These are phyloP conservation scores for Ormia ochracea DNA, from an alignment of 2,888 invertebrate species.

Conservation along the genomic window DNA sequence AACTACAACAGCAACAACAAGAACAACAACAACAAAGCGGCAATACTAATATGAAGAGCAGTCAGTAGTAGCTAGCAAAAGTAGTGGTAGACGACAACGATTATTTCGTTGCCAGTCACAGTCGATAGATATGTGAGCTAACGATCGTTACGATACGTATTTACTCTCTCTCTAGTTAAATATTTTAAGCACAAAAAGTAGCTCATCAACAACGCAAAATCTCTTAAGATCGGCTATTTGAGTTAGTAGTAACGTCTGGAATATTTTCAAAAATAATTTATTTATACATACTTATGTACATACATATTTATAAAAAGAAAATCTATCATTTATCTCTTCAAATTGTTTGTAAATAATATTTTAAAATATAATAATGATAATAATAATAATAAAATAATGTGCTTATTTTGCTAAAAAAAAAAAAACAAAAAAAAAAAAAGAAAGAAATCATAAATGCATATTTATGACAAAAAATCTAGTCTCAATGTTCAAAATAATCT, in stretches of 20 bases:
- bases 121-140: slow-evolving; percentile 65
- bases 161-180: slow-evolving; percentile 53
- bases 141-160: slow-evolving; percentile 65
- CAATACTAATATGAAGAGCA: slow-evolving; percentile 60
- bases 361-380: no score
- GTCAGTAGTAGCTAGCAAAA: slow-evolving; percentile 54
- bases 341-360: slow-evolving; percentile 10
- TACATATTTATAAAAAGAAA: background rate
- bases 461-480: slow-evolving; percentile 53
- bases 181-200: slow-evolving; percentile 11
- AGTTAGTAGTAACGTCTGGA: slow-evolving; percentile 29
- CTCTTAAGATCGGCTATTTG: slow-evolving; percentile 36
- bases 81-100: slow-evolving; percentile 62
- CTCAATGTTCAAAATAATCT: slow-evolving; percentile 49
- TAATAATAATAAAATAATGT: background rate
- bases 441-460: no score
- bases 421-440: background rate
- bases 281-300: background rate
- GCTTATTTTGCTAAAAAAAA: background rate
- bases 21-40: background rate
- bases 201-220: slow-evolving; percentile 14
- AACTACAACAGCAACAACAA: background rate
- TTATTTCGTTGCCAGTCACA: slow-evolving; percentile 63
- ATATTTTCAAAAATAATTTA: slow-evolving; percentile 10
- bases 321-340: background rate